Base-by-base conservation (phyloP, 2,888 invertebrate species). In the Rotaria sp. region DNA sequence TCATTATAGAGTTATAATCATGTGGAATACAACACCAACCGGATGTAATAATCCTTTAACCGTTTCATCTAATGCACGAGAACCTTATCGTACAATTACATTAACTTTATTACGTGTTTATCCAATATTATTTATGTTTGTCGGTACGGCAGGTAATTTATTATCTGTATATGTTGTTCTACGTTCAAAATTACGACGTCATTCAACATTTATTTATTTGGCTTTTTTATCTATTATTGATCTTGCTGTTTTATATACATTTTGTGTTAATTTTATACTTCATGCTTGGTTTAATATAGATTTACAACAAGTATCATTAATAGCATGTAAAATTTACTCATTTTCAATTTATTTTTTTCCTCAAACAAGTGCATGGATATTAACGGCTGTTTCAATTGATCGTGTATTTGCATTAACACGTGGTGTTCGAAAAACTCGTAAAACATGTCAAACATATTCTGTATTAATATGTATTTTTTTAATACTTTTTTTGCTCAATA, bases 291-390 rank as follows among this genome's bases (percentile, higher is more conserved):
- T 86, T n/a, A 41, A 80, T 35, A 85, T 85, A 57, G 85, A 86
- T 74, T n/a, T 86, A 75, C 86, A 86, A 55, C 21, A 50, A 35
- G 8, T n/a, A 38, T 57, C 74, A 48, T 45, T 86, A 21, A 52
- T 57, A 21, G 59, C 74, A 30, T 86, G 86, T 80, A 86, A 86
- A 75, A n/a, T 86, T 10, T 85, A 84, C 55, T 86, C 86, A 35
- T 86, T 86, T 85, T 84, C 85, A 57, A 85, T 86, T 86, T 86
- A 86, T 67, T 86, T 86, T 85, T 84, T 86, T 38, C 86, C 86
- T 45, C 86, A 86, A 59, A 45, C 85, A 35, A 85, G 85, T 41
- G 86, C 86, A 26, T 86, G 86, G 86, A 86, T 85, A 57, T 85
- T 85, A 48, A 84, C 84, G 8, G 86, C 85, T 45, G 86, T 86